Base-by-base conservation (phyloP, 2,113 vertebrate genomes). In the Euleptes europaea region DNA sequence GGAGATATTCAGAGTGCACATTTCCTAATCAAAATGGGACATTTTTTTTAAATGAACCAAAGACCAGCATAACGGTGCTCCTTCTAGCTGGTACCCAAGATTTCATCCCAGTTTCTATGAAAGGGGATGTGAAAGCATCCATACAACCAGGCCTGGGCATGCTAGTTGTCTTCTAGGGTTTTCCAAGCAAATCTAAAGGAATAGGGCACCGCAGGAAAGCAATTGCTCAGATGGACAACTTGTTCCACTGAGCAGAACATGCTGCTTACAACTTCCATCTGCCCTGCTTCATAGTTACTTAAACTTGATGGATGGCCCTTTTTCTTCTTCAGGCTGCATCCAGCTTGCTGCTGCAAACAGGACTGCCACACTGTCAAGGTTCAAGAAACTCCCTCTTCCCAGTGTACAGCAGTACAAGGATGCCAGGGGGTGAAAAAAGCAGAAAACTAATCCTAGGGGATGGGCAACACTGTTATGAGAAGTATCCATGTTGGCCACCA, bases 121-220 rank as follows among this genome's bases (percentile, higher is more conserved):
- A 19, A 21, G 31, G 65, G 63, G n/a, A n/a, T 72, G 40, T 19
- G 40, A 7, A 38, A 23, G 44, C 5, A 47, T 47, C 44, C 44
- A 47, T 47, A 44, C 26, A 44, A 13, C 91, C 86, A 85, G 42
- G 49, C 19, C 78, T 69, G 85, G 85, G 38, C 78, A 35, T 80
- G 84, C 70, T 0, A 0, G 40, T 0, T 14, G 19, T 82, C 72
- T 35, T 88, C 81, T 85, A 83, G 80, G 44, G 65, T 84, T 69
- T 88, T 70, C 75, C 84, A 91, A 93, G 80, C 82, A 88, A 86
- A 87, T 91, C 85, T 84, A 85, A 82, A 89, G 90, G 78, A 42
- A 82, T 76, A 4, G 0, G 57, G 28, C 82, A 78, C 82, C 88
- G 84, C 44, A 80, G 84, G 51, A 0, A 0, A 83, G 82, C 78